phyloP scores from a whole-genome alignment of 2,888 invertebrate genomes.

The Sericinus montela region DNA sequence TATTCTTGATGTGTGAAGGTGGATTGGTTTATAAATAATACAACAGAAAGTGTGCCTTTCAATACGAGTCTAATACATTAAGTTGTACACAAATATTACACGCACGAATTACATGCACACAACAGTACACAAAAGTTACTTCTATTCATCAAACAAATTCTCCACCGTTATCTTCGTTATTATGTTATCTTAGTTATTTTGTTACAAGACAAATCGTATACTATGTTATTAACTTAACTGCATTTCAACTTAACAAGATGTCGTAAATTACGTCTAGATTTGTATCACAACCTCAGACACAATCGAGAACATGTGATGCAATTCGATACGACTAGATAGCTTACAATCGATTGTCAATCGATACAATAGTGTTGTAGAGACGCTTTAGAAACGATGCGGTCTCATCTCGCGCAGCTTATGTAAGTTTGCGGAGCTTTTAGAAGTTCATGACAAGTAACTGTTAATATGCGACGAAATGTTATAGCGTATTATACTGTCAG shows the following conservation, averaged over 20 bases:
- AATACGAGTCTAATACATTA: too few species aligned
- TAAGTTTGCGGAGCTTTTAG: constrained; percentile 1
- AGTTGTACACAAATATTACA: too few species aligned
- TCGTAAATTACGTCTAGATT: neutral
- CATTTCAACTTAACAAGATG: neutral
- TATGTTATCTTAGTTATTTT: too few species aligned
- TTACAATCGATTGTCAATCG: constrained; percentile 14
- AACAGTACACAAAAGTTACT: too few species aligned
- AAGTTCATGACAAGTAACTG: neutral
- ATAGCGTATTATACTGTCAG: neutral
- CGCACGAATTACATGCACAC: too few species aligned
- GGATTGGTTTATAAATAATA: too few species aligned
- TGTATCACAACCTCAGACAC: neutral
- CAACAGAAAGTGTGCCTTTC: too few species aligned
- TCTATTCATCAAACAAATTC: too few species aligned
- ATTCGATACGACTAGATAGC: neutral
- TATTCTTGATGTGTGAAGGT: too few species aligned
- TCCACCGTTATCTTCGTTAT: too few species aligned
- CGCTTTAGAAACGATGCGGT: constrained; percentile 1
- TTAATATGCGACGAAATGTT: neutral
- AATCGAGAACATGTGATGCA: constrained; percentile 3
- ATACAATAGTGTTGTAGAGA: neutral
- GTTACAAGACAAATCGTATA: too few species aligned
- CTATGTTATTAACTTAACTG: too few species aligned
- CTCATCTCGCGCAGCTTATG: neutral